These are phyloP conservation scores for Epistrophe grossulariae DNA, from an alignment of 2,888 invertebrate species.

Conservation along the genomic window DNA sequence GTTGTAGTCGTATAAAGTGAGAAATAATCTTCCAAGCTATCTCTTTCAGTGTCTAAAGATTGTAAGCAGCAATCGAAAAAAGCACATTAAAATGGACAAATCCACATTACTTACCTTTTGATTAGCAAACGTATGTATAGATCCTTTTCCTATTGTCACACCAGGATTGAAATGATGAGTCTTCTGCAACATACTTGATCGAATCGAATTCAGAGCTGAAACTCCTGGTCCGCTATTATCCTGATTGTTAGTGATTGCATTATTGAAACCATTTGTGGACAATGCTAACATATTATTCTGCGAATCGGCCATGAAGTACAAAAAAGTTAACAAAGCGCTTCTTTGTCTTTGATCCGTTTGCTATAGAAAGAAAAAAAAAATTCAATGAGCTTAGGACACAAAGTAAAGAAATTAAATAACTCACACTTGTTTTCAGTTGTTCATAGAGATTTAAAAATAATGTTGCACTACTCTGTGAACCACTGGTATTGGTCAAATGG, in stretches of 20 bases:
- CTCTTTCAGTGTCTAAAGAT: neutral
- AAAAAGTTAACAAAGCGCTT: conserved; percentile 85
- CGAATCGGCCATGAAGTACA: conserved; percentile 81
- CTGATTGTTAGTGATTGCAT: conserved; percentile 41
- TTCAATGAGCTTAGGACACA: neutral
- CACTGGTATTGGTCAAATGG: conserved; percentile 77
- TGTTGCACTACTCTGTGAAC: conserved; percentile 77
- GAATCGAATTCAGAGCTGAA: conserved; percentile 75
- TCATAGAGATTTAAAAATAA: conserved; percentile 80
- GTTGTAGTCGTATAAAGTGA: too few species aligned
- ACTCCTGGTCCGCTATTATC: conserved; percentile 40
- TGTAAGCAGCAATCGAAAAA: neutral
- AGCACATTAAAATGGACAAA: neutral
- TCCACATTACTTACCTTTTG: conserved; percentile 37
- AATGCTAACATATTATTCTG: conserved; percentile 59
- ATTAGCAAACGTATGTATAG: conserved; percentile 16
- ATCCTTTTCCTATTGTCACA: conserved; percentile 10
- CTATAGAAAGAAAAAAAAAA: conserved; percentile 77
- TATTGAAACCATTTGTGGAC: conserved; percentile 75
- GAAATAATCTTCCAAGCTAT: too few species aligned
- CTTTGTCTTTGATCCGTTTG: conserved; percentile 87
- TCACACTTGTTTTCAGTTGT: conserved; percentile 79
- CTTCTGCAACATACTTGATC: conserved; percentile 76
- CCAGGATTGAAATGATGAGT: conserved; percentile 49
- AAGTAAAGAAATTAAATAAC: conserved; percentile 59